Evolutionary conservation across 2,797 vertebrate genomes (phyloP), one percentile per base, ranked within the genome.

Genomic region (Acrocephalus scirpaceus): DNA sequence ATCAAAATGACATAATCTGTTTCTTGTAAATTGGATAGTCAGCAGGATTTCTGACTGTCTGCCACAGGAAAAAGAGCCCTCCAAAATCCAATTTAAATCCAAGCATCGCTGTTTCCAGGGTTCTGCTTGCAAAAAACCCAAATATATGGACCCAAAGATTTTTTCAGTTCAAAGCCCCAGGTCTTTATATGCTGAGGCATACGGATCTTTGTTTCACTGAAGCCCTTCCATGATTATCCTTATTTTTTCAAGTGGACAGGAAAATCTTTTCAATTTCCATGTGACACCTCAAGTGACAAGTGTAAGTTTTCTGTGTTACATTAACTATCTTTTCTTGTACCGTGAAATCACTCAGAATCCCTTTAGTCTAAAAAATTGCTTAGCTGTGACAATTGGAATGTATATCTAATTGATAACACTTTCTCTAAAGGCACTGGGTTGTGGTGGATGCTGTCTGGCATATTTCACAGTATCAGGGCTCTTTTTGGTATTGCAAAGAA

Each of bases 31-130:
- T 93, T 94, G 80, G 77, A 88, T 64, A 89, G 44, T 97, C 97
- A 97, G 92, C 95, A 96, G 85, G 88, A 97, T 97, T 97, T 96
- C 95, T 94, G 90, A 93, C 94, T 95, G 93, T 60, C 84, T 95
- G 90, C 85, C 75, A 78, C 42, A 73, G 93, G 77, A 89, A 94
- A 79, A 94, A 91, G 90, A 94, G 11, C 30, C 19, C 80, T 79
- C 81, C 74, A 96, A 72, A 96, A 94, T 92, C 69, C 86, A 95
- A 17, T 96, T 94, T 95, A 91, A 92, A 94, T 91, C 88, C 38
- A 20, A 92, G 79, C 72, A 88, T 58, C 96, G 86, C 87, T 95
- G 77, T 96, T 96, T 93, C 91, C 91, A 56, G 67, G 60, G 48
- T 86, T 92, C 78, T 88, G 34, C 77, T 95, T 94, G 86, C 47